Evolutionary conservation across 2,888 invertebrate genomes (phyloP), one percentile per base, ranked within the genome.

Genomic region (Rotaria socialis): DNA sequence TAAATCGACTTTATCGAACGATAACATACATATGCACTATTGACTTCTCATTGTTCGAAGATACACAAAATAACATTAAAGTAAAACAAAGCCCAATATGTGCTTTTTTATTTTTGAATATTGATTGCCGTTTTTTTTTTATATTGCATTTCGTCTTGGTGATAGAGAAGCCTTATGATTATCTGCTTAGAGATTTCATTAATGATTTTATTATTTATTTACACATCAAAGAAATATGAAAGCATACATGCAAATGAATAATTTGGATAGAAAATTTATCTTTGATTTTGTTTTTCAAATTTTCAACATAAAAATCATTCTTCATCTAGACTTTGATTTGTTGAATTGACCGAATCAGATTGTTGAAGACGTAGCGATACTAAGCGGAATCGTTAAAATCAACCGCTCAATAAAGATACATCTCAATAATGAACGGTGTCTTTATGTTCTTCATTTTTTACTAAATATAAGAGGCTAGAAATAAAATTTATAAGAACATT

Each of bases 371-470:
- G 67, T 35, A 67, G 19, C 67, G 67, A 67, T 67, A 67, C 67
- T 67, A 67, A 67, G 67, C 67, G 67, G 67, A 67, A 27, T 67
- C 3, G 35, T 67, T 8, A 11, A 67, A 67, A 67, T 27, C 67
- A 67, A 67, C 67, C 67, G 67, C 67, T 67, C 67, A 67, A 35
- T 67, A 67, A 67, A 35, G 67, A 67, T 67, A 67, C 67, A 67
- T 67, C 67, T 67, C 67, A 67, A 67, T 67, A 67, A 67, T 67
- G 67, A 67, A 67, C 67, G 67, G 67, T 67, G 19, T 67, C 5
- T 60, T 11, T 60, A 60, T 67, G 16, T 35, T 35, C 19, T n/a
- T 14, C 27, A 27, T 14, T 11, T 60, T 2, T 60, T 27, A 67
- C 19, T 67, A 41, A 35, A 35, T 35, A 67, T 67, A 5, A 8